A percentile compares a stretch with the other conserved stretches of the same genome.
phyloP scores from a whole-genome alignment of 2,113 vertebrate genomes.

The Chloropsis hardwickii region DNA sequence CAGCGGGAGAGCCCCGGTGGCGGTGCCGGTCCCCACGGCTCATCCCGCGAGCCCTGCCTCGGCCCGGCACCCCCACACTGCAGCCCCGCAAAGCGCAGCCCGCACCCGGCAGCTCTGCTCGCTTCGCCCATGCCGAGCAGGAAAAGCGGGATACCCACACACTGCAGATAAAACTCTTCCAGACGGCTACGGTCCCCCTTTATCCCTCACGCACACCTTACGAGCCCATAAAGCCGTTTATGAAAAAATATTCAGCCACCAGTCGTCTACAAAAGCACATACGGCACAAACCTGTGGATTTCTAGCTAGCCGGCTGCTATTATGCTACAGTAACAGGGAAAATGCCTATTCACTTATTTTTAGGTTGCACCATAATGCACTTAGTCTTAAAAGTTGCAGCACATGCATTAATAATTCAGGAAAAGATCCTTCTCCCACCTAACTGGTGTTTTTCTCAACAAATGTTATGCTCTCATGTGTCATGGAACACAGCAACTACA shows the following conservation, averaged over 20 bases:
- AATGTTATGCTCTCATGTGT: rapidly evolving
- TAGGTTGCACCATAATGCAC: rapidly evolving
- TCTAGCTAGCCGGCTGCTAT: background rate
- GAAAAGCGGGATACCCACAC: rapidly evolving
- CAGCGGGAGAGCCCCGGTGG: background rate
- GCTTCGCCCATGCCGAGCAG: background rate
- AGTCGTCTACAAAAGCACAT: rapidly evolving
- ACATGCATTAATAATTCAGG: background rate
- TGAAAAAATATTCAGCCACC: background rate
- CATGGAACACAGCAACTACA: background rate
- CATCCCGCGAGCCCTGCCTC: rapidly evolving
- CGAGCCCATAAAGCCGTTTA: background rate
- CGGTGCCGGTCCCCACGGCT: background rate
- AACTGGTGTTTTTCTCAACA: background rate
- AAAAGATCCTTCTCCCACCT: background rate
- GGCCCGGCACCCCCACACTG: rapidly evolving
- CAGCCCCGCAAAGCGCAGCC: background rate
- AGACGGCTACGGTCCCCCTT: rapidly evolving
- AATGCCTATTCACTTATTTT: background rate
- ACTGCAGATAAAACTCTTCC: rapidly evolving
- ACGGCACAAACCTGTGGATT: background rate
- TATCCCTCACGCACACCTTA: background rate
- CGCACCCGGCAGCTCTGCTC: rapidly evolving
- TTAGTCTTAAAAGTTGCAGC: background rate
- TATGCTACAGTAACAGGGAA: background rate